phyloP scores from a whole-genome alignment of 2,113 vertebrate species.

The Brachyhypopomus occidentalis region DNA sequence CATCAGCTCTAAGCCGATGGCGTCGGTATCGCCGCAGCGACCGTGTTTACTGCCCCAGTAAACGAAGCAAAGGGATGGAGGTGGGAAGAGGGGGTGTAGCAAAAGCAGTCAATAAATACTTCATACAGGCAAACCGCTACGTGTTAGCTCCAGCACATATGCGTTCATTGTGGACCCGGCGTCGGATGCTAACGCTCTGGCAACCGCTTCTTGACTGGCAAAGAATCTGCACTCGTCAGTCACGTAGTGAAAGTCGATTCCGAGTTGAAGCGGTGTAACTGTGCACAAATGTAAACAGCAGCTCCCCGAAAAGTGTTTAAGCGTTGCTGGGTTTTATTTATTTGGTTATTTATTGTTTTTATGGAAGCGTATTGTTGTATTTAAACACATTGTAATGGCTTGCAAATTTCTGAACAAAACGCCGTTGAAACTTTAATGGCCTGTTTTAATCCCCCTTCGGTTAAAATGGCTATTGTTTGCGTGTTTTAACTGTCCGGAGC shows the following conservation, averaged over 20 bases:
- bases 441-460: too few species aligned
- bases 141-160: constrained; percentile 31
- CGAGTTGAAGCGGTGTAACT: neutral
- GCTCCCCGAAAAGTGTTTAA: neutral
- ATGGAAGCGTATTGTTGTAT: neutral
- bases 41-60: constrained; percentile 35
- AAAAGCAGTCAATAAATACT: constrained; percentile 47
- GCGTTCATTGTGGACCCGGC: constrained; percentile 26
- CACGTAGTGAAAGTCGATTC: neutral
- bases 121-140: constrained; percentile 33
- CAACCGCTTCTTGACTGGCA: neutral
- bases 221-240: neutral
- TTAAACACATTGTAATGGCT: neutral
- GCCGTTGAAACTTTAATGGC: too few species aligned
- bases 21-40: constrained; percentile 10
- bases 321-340: neutral
- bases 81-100: neutral
- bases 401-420: too few species aligned
- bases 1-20: constrained; percentile 8
- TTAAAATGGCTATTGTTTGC: neutral
- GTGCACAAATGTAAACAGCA: neutral
- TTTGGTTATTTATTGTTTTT: neutral
- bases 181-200: neutral
- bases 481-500: neutral
- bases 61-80: constrained; percentile 20